phyloP scores from a whole-genome alignment of 2,888 invertebrate species.

The Pterostichus madidus region DNA sequence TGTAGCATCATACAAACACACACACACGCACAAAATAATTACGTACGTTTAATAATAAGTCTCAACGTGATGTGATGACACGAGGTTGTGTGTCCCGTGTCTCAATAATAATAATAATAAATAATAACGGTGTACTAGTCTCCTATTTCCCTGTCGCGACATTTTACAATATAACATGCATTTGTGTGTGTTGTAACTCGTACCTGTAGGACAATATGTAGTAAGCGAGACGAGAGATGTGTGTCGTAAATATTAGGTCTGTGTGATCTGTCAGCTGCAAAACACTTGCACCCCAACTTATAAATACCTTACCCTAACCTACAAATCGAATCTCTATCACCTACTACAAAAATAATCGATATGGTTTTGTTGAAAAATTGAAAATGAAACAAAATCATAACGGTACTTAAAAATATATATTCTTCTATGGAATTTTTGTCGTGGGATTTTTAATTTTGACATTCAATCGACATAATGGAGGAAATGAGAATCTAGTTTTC shows the following conservation, averaged over 20 bases:
- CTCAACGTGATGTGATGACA: constrained; percentile 54
- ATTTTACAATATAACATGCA: constrained; percentile 49
- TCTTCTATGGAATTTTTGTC: constrained; percentile 10
- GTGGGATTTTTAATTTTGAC: constrained; percentile 21
- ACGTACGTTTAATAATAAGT: constrained; percentile 54
- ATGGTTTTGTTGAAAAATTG: constrained; percentile 19
- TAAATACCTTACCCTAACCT: constrained; percentile 20
- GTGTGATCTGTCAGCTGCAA: constrained; percentile 32
- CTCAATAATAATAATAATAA: constrained; percentile 46
- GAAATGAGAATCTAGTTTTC: constrained; percentile 48
- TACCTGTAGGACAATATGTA: constrained; percentile 56
- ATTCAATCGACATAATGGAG: constrained; percentile 39
- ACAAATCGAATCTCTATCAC: constrained; percentile 2
- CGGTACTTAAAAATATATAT: constrained; percentile 12
- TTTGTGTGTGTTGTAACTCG: constrained; percentile 56
- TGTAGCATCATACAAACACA: constrained; percentile 54
- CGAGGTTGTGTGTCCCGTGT: constrained; percentile 54
- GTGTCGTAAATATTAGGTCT: constrained; percentile 54
- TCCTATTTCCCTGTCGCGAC: constrained; percentile 54
- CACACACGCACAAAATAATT: constrained; percentile 58
- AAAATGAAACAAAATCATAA: constrained; percentile 23
- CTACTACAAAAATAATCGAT: constrained; percentile 23
- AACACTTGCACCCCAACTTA: constrained; percentile 15
- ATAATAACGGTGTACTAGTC: constrained; percentile 54
- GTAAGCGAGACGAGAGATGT: constrained; percentile 42